Evolutionary conservation across 2,888 invertebrate species (phyloP), one percentile per base, ranked within the genome.

Genomic region (Cryptocheilus praepositus): DNA sequence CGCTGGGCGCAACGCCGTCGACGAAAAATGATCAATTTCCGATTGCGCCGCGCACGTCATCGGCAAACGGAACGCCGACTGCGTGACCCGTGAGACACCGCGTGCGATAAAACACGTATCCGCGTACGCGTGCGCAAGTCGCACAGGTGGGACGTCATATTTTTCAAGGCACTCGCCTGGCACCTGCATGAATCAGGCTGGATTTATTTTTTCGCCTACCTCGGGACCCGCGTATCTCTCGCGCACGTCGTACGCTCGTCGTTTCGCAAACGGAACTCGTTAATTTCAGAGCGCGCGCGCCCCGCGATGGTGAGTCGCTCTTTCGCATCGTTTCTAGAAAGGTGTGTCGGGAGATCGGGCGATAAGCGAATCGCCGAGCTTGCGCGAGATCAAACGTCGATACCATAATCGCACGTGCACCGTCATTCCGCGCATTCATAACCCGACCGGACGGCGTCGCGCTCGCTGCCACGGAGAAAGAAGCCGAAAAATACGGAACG

Each of bases 221-320:
- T 63, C n/a, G 55, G 1, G 55, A 45, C 52, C 25, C 7, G 49
- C 19, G 43, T 55, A 53, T 61, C 21, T 51, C 56, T 61, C 45
- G 49, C 19, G n/a, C 56, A n/a, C 28, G 22, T 58, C 54, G 60
- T 60, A 7, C 57, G 55, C 21, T n/a, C n/a, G 49, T 55, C 51
- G 59, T 72, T 73, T 73, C 68, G 72, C 69, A 74, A 74, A 72
- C 71, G 73, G 73, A 73, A 73, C 73, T 71, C 55, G 43, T 57
- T 64, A 53, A 21, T 45, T 44, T 19, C 44, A 19, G 36, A 36
- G 59, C 58, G 49, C 22, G 61, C 21, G 43, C 22, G 44, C 44
- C 18, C 53, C 49, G n/a, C 18, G 3, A 49, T n/a, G 49, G 19
- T 7, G 5, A 46, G 5, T n/a, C 28, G 28, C 28, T 28, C 28